Base-by-base conservation (phyloP, 2,888 invertebrate species). In the Anthophora plumipes region DNA sequence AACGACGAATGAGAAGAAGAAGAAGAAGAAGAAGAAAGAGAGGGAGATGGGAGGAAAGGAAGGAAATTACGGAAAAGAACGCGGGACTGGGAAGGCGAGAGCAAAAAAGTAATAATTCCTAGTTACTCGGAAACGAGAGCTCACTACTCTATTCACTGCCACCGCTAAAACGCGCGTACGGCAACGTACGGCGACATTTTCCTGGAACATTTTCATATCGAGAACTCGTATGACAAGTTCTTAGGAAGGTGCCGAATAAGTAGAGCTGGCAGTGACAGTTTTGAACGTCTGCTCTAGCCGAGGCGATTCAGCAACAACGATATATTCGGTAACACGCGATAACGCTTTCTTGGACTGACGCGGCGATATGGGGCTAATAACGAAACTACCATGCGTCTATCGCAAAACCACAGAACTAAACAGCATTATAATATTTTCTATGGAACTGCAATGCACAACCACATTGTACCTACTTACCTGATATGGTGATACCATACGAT, bases 401-500 rank as follows among this genome's bases (percentile, higher is more conserved):
- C 80, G 82, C 86, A 76, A n/a, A n/a, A 83, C 69, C 83, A 86
- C 90, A 91, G 89, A 31, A 31, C 31, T 31, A 90, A 90, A 90
- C 82, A 71, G 89, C 91, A 89, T 91, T 89, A 91, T 87, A 31
- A 31, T 69, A 88, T 93, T 93, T 92, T 93, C 90, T 93, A 92
- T 92, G 90, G 92, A 91, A 92, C 90, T 91, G 91, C 92, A 92
- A 92, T 92, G 91, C 92, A 93, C 92, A 93, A 93, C 89, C 87
- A 68, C 73, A 88, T 91, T 92, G 90, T 92, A 92, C 86, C 90
- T 91, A 88, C 84, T 77, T 77, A 59, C 22, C 50, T 14, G 85
- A 61, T 91, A 90, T 88, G 79, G 54, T 11, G 78, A 78, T 77
- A 77, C 50, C 25, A 20, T 39, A 39, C 43, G 61, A 59, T 54